Percentiles rank a stretch among this genome's conserved stretches.
phyloP scores from a whole-genome alignment of 2,113 vertebrate genomes.

The Andinoacara biseriatus region DNA sequence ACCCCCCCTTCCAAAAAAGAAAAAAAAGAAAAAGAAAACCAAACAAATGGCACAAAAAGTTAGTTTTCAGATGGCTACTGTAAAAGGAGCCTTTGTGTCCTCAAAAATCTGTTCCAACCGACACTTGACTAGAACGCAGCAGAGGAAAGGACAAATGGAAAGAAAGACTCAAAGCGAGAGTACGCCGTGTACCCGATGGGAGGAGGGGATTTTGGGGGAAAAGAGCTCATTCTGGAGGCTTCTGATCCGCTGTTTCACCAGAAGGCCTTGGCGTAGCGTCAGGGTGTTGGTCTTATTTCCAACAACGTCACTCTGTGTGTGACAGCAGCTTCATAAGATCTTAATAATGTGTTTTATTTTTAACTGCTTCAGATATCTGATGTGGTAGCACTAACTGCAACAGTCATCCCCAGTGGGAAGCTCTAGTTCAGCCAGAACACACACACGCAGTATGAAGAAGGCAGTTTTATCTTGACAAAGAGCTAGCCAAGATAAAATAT shows the following conservation, averaged over 20 bases:
- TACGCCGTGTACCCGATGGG: slow-evolving; percentile 47
- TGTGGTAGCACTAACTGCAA: slow-evolving; percentile 41
- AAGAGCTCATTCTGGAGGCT: slow-evolving; percentile 45
- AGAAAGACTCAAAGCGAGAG: slow-evolving; percentile 65
- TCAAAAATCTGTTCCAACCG: slow-evolving; percentile 49
- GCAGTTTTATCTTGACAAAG: slow-evolving; percentile 5
- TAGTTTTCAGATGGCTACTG: slow-evolving; percentile 71
- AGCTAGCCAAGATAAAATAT: not conserved
- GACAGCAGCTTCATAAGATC: slow-evolving; percentile 45
- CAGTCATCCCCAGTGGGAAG: slow-evolving; percentile 29
- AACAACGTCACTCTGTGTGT: slow-evolving; percentile 46
- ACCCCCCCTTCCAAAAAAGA: not conserved
- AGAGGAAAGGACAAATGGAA: slow-evolving; percentile 66
- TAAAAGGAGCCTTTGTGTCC: slow-evolving; percentile 77
- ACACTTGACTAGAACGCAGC: slow-evolving; percentile 39
- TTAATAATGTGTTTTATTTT: slow-evolving; percentile 73
- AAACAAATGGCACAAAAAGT: slow-evolving; percentile 68
- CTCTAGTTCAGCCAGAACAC: slow-evolving; percentile 1
- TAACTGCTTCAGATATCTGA: slow-evolving; percentile 51
- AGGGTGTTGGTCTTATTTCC: slow-evolving; percentile 74
- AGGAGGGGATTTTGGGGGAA: slow-evolving; percentile 56
- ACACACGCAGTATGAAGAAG: not conserved
- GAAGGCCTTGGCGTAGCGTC: slow-evolving; percentile 56
- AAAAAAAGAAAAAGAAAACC: slow-evolving; percentile 29
- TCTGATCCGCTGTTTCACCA: slow-evolving; percentile 51